Evolutionary conservation across 2,113 vertebrate species (phyloP), one percentile per base, ranked within the genome.

Genomic region (Pedetes capensis): DNA sequence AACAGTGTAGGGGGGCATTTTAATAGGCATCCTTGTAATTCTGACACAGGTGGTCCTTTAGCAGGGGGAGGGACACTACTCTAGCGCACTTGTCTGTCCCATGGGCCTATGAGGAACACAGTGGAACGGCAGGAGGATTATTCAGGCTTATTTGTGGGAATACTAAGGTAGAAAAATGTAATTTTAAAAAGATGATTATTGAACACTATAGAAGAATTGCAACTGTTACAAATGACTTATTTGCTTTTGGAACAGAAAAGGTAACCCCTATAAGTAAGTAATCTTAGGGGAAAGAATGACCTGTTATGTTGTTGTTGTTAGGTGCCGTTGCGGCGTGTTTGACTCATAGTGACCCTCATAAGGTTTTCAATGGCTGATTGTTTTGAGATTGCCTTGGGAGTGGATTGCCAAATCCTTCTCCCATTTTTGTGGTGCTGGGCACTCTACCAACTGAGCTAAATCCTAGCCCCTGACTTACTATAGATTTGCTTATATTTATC

Each of bases 241-340:
- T 76, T 81, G 18, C 49, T 93, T 82, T 93, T 86, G 75, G 61
- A 71, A 91, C 76, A 64, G 55, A 44, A 75, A 79, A 69, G 49
- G 20, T 17, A 59, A 51, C 57, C 55, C 72, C 49, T 39, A 8
- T 9, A 3, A 91, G 3, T 37, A 61, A 78, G 32, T 1, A 85
- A 42, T 71, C 64, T 64, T 80, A 57, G 44, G n/a, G 53, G n/a
- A 37, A 79, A 90, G 6, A n/a, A n/a, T n/a, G n/a, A n/a, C n/a
- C n/a, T n/a, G n/a, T n/a, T n/a, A n/a, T n/a, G n/a, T n/a, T n/a
- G n/a, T n/a, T n/a, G n/a, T n/a, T n/a, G n/a, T n/a, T n/a, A n/a
- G n/a, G n/a, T n/a, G n/a, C n/a, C n/a, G n/a, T n/a, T n/a, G n/a
- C n/a, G n/a, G n/a, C n/a, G n/a, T n/a, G n/a, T n/a, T n/a, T n/a